These are phyloP conservation scores for Corvus hawaiiensis DNA, from an alignment of 2,113 vertebrate species.

Conservation along the genomic window DNA sequence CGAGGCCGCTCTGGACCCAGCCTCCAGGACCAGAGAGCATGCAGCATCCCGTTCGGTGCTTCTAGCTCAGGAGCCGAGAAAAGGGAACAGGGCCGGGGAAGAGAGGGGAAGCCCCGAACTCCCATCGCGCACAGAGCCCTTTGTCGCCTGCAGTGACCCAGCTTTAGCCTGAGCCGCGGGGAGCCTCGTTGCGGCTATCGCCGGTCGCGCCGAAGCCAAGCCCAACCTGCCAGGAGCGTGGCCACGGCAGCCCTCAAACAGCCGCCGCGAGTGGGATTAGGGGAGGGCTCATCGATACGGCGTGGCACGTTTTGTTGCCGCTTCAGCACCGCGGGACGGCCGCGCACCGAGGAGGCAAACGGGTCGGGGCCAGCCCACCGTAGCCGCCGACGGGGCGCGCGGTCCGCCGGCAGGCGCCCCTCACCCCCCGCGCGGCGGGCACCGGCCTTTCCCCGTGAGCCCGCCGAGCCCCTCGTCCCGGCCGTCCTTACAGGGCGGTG, in stretches of 20 bases:
- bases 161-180: background rate
- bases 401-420: accelerated
- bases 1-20: background rate
- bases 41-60: background rate
- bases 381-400: background rate
- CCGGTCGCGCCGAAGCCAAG: background rate
- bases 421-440: accelerated
- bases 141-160: background rate
- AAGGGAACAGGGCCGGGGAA: background rate
- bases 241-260: background rate
- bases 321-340: background rate
- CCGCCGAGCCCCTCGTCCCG: background rate
- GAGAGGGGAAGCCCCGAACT: background rate
- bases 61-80: background rate
- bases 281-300: background rate
- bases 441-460: background rate
- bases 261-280: background rate
- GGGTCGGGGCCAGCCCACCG: background rate
- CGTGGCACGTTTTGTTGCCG: background rate
- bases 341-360: background rate
- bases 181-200: background rate
- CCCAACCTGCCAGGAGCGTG: background rate
- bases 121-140: background rate
- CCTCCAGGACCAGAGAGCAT: background rate
- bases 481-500: background rate